Percentiles rank a stretch among this genome's conserved stretches.
These are phyloP conservation scores for Ophioderma brevispina DNA, from an alignment of 35 echinoderm and acorn worm genomes.

Conservation along the genomic window DNA sequence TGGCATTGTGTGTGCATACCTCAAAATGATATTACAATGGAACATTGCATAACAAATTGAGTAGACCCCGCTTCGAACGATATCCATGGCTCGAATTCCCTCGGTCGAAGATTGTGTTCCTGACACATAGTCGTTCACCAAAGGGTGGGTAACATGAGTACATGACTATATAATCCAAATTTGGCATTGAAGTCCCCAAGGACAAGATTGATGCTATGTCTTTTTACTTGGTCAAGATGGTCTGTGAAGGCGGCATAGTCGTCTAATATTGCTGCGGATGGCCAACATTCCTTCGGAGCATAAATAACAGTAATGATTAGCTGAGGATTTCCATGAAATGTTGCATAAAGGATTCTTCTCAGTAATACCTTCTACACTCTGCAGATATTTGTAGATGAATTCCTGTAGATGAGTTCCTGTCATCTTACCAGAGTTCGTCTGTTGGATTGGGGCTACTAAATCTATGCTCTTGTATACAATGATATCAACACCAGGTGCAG, in stretches of 20 bases:
- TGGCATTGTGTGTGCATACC: no score
- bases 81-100: no score
- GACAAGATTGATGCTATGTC: conserved; percentile 20
- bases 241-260: conserved; percentile 16
- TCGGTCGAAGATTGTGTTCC: conserved; percentile 30
- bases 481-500: no score
- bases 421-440: no score
- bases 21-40: no score
- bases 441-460: no score
- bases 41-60: no score
- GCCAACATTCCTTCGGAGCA: conserved; percentile 17
- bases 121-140: conserved; percentile 5
- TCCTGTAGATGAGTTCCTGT: no score
- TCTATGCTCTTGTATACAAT: no score
- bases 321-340: conserved; percentile 42
- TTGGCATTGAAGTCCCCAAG: conserved; percentile 24
- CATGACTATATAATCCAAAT: conserved; percentile 13
- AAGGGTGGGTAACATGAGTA: conserved; percentile 9
- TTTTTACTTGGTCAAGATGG: conserved; percentile 37
- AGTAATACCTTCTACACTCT: conserved; percentile 18
- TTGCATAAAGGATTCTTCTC: conserved; percentile 35
- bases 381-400: conserved; percentile 32
- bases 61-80: no score
- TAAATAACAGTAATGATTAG: conserved; percentile 29
- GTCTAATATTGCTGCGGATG: background rate